These are phyloP conservation scores for Blastobasis adustella DNA, from an alignment of 2,888 invertebrate genomes.

Conservation along the genomic window DNA sequence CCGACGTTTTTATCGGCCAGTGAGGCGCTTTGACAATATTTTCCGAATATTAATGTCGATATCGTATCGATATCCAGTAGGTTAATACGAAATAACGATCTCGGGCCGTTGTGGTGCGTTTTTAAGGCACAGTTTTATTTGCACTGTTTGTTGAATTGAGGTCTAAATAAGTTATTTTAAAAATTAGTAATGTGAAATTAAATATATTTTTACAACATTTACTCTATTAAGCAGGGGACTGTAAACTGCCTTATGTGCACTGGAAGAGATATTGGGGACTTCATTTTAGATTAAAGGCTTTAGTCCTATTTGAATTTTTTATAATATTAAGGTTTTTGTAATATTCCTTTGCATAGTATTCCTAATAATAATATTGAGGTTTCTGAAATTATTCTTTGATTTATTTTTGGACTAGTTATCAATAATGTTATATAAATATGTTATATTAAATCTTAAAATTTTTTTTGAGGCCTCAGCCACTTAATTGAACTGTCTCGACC, in stretches of 20 bases:
- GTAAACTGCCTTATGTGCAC: neutral
- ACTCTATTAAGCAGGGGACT: too few relatives aligned
- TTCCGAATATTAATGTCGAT: slow-evolving; percentile 62
- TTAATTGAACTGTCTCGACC: neutral
- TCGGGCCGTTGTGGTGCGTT: neutral
- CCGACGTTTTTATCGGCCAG: slow-evolving; percentile 68
- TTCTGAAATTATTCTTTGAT: too few relatives aligned
- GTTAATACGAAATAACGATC: slow-evolving; percentile 29
- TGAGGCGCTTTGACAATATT: slow-evolving; percentile 67
- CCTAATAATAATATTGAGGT: too few relatives aligned
- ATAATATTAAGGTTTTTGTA: too few relatives aligned
- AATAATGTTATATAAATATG: too few relatives aligned
- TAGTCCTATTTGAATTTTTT: too few relatives aligned
- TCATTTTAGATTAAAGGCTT: too few relatives aligned
- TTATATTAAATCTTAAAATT: too few relatives aligned
- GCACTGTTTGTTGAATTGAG: neutral
- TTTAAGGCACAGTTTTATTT: too few relatives aligned
- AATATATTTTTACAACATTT: neutral
- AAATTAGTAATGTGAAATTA: neutral
- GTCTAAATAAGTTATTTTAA: neutral
- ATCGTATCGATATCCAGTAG: slow-evolving; percentile 47
- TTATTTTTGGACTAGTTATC: too few relatives aligned
- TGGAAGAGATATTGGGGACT: too few relatives aligned
- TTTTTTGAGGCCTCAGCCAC: neutral
- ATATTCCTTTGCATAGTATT: too few relatives aligned